Conservation (phyloP, 2,113 vertebrate species). For the Condylura cristata region DNA sequence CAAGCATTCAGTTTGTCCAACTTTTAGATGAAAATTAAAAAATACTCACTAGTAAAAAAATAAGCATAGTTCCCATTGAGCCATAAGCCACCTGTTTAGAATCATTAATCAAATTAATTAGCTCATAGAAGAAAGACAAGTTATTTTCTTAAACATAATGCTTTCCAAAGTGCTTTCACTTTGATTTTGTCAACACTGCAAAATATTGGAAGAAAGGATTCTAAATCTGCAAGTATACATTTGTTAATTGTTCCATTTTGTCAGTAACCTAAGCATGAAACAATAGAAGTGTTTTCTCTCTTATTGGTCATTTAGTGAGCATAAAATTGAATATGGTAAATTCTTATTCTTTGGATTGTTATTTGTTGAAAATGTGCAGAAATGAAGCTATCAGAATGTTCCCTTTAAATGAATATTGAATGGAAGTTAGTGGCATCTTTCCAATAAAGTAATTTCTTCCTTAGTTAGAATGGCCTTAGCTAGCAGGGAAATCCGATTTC, state of each 20-base stretch:
- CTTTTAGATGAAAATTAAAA: constrained; percentile 63
- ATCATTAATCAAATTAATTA: constrained; percentile 56
- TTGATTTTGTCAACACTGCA: constrained; percentile 30
- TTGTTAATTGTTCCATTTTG: constrained; percentile 63
- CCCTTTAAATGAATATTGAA: constrained; percentile 67
- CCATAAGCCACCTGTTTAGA: constrained; percentile 45
- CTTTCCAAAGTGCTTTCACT: constrained; percentile 43
- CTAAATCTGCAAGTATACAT: background rate
- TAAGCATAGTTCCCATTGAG: constrained; percentile 49
- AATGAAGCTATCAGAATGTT: constrained; percentile 66
- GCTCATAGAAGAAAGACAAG: constrained; percentile 39
- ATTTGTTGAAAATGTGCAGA: constrained; percentile 58
- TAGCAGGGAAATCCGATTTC: constrained; percentile 50
- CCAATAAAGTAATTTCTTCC: constrained; percentile 65
- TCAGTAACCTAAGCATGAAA: constrained; percentile 60
- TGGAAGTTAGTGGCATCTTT: constrained; percentile 62
- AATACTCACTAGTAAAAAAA: constrained; percentile 13
- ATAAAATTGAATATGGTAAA: constrained; percentile 45
- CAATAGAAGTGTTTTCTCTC: constrained; percentile 25
- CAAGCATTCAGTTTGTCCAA: constrained; percentile 60
- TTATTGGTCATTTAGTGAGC: constrained; percentile 59
- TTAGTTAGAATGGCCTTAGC: constrained; percentile 42
- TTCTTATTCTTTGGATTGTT: constrained; percentile 50
- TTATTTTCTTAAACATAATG: constrained; percentile 37
- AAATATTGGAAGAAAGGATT: constrained; percentile 42